phyloP scores from a whole-genome alignment of 1,140 invertebrate species.

The Trachymyrmex septentrionalis region DNA sequence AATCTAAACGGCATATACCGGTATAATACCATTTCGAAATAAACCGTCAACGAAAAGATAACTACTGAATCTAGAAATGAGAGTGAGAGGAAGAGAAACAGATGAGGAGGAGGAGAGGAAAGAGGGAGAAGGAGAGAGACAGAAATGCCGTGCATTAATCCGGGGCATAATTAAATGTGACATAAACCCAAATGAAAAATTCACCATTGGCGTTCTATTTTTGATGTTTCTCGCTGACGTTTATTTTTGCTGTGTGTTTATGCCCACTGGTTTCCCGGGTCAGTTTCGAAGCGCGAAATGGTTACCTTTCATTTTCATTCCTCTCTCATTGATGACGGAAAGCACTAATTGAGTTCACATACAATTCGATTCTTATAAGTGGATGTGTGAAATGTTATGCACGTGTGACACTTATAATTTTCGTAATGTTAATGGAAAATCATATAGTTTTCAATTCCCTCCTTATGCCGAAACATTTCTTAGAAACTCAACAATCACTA shows the following conservation, averaged over 20 bases:
- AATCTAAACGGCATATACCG: slow-evolving; percentile 22
- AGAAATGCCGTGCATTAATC: slow-evolving; percentile 27
- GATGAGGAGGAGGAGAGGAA: no score
- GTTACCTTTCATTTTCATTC: slow-evolving; percentile 6
- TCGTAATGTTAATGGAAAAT: background rate
- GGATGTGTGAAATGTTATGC: background rate
- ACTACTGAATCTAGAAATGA: background rate
- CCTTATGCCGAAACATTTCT: background rate
- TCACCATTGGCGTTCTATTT: slow-evolving; percentile 36
- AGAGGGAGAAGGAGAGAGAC: background rate
- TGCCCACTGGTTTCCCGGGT: background rate
- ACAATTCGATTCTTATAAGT: slow-evolving; percentile 1
- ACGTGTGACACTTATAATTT: slow-evolving; percentile 7
- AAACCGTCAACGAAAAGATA: slow-evolving; percentile 35
- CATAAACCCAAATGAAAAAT: slow-evolving; percentile 48
- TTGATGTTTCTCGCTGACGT: slow-evolving; percentile 26
- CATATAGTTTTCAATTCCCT: background rate
- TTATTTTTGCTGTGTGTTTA: slow-evolving; percentile 43
- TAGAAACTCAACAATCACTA: background rate
- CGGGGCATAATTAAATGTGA: slow-evolving; percentile 53
- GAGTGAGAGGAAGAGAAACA: background rate
- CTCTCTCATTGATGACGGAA: background rate
- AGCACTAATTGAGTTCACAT: slow-evolving; percentile 36
- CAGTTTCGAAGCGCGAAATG: slow-evolving; percentile 37
- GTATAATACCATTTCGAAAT: slow-evolving; percentile 28